Conservation (phyloP, 2,888 invertebrate genomes). For the Harpagoxenus sublaevis region DNA sequence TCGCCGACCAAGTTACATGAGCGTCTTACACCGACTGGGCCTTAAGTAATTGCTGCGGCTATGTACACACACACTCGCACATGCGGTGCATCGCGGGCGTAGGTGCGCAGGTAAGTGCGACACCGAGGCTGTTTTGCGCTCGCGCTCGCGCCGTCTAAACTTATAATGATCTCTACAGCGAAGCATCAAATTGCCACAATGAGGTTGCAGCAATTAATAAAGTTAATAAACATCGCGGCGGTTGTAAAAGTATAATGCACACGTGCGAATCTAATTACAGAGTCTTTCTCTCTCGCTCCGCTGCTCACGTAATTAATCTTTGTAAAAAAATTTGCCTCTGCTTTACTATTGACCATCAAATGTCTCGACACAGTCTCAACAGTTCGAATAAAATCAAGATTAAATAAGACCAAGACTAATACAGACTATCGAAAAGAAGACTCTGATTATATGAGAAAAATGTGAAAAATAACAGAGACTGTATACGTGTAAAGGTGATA, state of each 20-base stretch:
- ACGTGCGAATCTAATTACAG: conserved; percentile 60
- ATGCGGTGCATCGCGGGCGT: conserved; percentile 16
- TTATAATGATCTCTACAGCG: conserved; percentile 66
- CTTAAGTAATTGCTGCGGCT: conserved; percentile 68
- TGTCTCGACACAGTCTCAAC: background rate
- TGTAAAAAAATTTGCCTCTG: conserved; percentile 18
- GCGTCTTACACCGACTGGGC: conserved; percentile 59
- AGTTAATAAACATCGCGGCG: conserved; percentile 68
- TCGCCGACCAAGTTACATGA: conserved; percentile 57
- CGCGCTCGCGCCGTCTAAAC: conserved; percentile 63
- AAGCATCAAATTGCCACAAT: conserved; percentile 69
- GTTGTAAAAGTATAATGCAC: conserved; percentile 54
- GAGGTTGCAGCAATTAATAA: conserved; percentile 70
- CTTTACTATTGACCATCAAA: background rate
- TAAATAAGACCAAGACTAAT: background rate
- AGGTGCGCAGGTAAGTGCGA: conserved; percentile 16
- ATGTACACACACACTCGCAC: conserved; percentile 21
- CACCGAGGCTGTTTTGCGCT: conserved; percentile 16
- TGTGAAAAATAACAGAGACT: background rate
- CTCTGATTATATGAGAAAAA: background rate
- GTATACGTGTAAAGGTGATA: background rate
- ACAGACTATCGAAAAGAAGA: background rate
- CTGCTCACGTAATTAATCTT: conserved; percentile 54
- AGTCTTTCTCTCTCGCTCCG: background rate
- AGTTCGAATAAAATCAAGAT: background rate